Percentiles rank a stretch among this genome's conserved stretches.
These are phyloP conservation scores for Cryptoprocta ferox DNA, from an alignment of 2,797 vertebrate species.

Conservation along the genomic window DNA sequence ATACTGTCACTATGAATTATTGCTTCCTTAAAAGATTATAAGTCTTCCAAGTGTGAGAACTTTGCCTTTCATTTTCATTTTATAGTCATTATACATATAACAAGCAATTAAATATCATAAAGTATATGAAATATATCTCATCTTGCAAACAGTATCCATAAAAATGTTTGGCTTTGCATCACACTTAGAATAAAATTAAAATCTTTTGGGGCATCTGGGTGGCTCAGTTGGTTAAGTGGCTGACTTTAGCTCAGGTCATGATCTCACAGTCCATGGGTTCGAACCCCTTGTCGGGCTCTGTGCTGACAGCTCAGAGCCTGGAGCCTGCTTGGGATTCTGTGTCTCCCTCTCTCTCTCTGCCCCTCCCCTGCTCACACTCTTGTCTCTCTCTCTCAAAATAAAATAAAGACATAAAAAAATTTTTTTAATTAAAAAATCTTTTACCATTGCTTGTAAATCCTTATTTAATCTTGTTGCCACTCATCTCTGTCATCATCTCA, in stretches of 20 bases:
- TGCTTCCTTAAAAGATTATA: slow-evolving; percentile 55
- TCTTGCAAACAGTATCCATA: neutral
- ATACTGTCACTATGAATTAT: slow-evolving; percentile 51
- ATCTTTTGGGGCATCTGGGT: neutral
- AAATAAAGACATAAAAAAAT: too few species aligned
- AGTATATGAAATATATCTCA: slow-evolving; percentile 22
- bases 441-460: neutral
- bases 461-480: neutral
- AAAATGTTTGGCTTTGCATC: neutral
- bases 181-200: slow-evolving; percentile 51
- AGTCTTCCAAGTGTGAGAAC: slow-evolving; percentile 29
- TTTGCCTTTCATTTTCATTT: slow-evolving; percentile 48
- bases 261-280: too few species aligned
- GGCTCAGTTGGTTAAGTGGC: too few species aligned
- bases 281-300: too few species aligned
- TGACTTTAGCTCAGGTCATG: too few species aligned
- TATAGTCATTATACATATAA: neutral
- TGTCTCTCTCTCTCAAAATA: too few species aligned
- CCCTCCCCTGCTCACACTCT: too few species aligned
- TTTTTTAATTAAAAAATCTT: neutral
- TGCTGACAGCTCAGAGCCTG: too few species aligned
- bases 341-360: too few species aligned
- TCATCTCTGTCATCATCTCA: neutral
- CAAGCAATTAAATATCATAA: slow-evolving; percentile 1
- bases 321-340: too few species aligned